Conservation (phyloP, 2,113 vertebrate genomes). For the Trematomus loennbergii region DNA sequence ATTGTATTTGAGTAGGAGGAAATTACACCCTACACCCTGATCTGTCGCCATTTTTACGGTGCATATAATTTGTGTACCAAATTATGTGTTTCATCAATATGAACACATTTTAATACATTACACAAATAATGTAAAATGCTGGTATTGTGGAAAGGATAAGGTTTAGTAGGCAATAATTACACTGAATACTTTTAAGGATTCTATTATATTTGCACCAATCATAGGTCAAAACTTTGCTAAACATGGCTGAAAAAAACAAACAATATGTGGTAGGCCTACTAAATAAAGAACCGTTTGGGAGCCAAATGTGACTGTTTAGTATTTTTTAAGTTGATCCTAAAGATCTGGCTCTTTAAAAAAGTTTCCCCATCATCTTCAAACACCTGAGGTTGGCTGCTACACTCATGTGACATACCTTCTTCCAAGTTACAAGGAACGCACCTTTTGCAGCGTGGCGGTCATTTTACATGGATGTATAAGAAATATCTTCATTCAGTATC, state of each 20-base stretch:
- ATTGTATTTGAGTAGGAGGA: background rate
- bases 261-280: background rate
- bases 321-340: background rate
- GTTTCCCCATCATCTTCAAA: too few species aligned
- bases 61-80: too few species aligned
- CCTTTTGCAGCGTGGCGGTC: background rate
- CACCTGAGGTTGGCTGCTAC: too few species aligned
- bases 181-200: too few species aligned
- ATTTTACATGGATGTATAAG: background rate
- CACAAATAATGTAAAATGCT: too few species aligned
- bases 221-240: too few species aligned
- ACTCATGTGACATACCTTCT: background rate
- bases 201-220: too few species aligned
- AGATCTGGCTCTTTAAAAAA: background rate
- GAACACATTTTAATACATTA: background rate
- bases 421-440: background rate
- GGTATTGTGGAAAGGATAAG: too few species aligned
- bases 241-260: too few species aligned
- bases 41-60: background rate
- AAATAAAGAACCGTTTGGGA: background rate
- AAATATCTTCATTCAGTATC: too few species aligned
- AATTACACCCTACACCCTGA: background rate
- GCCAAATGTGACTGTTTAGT: background rate
- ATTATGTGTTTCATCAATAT: background rate
- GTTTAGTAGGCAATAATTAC: too few species aligned